phyloP scores from a whole-genome alignment of 2,113 vertebrate species.

The Leptobrachium leishanense region DNA sequence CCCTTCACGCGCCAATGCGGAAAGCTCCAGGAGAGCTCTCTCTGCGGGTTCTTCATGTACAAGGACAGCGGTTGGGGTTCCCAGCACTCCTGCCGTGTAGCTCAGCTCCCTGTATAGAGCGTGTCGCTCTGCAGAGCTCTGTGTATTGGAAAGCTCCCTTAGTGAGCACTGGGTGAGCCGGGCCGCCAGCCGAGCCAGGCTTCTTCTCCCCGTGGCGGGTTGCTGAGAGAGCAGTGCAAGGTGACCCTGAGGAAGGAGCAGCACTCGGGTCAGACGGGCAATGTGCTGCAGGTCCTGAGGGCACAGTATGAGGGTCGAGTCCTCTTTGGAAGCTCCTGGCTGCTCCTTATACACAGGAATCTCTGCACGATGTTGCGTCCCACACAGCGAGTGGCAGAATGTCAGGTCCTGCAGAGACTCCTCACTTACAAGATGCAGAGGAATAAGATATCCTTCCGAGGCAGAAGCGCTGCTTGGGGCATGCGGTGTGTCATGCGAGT shows the following conservation, averaged over 20 bases:
- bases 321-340: background rate
- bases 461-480: background rate
- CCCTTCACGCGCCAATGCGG: constrained; percentile 66
- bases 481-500: too few relatives aligned
- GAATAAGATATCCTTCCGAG: constrained; percentile 8
- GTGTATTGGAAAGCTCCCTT: constrained; percentile 62
- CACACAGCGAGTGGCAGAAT: constrained; percentile 64
- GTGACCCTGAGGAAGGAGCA: constrained; percentile 72
- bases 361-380: constrained; percentile 55
- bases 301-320: constrained; percentile 53
- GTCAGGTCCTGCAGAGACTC: constrained; percentile 54
- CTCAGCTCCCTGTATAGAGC: constrained; percentile 65
- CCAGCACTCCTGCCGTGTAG: constrained; percentile 58
- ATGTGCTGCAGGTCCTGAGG: constrained; percentile 67
- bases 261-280: constrained; percentile 66
- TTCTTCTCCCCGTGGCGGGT: constrained; percentile 71
- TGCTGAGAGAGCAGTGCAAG: constrained; percentile 63
- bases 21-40: constrained; percentile 60
- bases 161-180: constrained; percentile 60
- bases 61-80: constrained; percentile 63
- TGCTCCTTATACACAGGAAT: constrained; percentile 48
- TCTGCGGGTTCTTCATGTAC: constrained; percentile 62
- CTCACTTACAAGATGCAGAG: constrained; percentile 47
- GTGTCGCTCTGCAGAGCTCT: constrained; percentile 57
- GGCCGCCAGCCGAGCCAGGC: constrained; percentile 68